These are phyloP conservation scores for Drosophila kuntzei DNA, from an alignment of 2,888 invertebrate genomes.

Conservation along the genomic window DNA sequence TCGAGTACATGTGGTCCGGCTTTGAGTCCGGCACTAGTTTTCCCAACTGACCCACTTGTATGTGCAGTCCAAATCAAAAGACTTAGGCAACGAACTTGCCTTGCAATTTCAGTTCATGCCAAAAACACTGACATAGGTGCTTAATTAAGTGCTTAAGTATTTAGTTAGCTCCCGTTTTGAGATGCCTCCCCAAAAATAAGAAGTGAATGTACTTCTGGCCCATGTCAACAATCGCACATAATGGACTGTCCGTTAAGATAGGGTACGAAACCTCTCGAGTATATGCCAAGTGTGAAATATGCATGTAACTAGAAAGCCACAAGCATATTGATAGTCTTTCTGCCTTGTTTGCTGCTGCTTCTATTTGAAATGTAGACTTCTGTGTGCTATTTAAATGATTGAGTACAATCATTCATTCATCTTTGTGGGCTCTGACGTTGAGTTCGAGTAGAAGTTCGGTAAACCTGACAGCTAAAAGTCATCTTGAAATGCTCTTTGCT, in stretches of 20 bases:
- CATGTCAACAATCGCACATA: slow-evolving; percentile 48
- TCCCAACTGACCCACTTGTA: slow-evolving; percentile 65
- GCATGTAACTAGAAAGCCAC: slow-evolving; percentile 45
- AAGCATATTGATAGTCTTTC: slow-evolving; percentile 36
- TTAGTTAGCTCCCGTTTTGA: slow-evolving; percentile 49
- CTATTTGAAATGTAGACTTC: slow-evolving; percentile 26
- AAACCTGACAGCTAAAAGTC: slow-evolving; percentile 11
- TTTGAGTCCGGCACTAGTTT: slow-evolving; percentile 59
- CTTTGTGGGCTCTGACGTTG: slow-evolving; percentile 14
- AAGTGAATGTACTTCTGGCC: slow-evolving; percentile 67
- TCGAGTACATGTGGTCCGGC: slow-evolving; percentile 21
- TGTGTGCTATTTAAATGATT: slow-evolving; percentile 49
- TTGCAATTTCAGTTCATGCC: slow-evolving; percentile 27
- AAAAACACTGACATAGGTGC: slow-evolving; percentile 66
- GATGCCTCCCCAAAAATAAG: slow-evolving; percentile 26
- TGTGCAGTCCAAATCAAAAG: slow-evolving; percentile 58
- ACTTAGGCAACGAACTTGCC: slow-evolving; percentile 66
- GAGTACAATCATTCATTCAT: slow-evolving; percentile 35
- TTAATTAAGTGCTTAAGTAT: slow-evolving; percentile 75
- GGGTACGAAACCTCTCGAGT: slow-evolving; percentile 38
- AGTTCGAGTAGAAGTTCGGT: slow-evolving; percentile 14
- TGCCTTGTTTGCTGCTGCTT: neutral
- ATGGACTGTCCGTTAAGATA: slow-evolving; percentile 53
- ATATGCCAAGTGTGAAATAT: slow-evolving; percentile 51
- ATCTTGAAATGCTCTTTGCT: neutral